A percentile compares a stretch with the other conserved stretches of the same genome.
These are phyloP conservation scores for Nebria ingens DNA, from an alignment of 1,140 invertebrate species.

Conservation along the genomic window DNA sequence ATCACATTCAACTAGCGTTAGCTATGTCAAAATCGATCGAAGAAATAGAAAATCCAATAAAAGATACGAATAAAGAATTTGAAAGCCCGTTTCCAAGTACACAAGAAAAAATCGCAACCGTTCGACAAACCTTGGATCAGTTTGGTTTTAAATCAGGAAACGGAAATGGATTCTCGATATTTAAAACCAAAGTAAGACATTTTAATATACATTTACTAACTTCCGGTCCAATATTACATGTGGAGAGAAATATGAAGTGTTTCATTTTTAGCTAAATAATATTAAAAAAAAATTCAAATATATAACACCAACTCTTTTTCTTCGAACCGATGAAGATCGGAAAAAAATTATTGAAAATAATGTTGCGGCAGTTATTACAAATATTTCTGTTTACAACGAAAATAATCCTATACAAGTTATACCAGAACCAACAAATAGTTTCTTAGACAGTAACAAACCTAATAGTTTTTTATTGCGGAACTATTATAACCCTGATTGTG, in stretches of 20 bases:
- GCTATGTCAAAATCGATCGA: constrained; percentile 41
- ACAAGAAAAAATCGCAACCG: constrained; percentile 19
- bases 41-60: constrained; percentile 19
- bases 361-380: constrained; percentile 22
- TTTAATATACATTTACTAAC: constrained; percentile 28
- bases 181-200: too few relatives aligned
- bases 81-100: constrained; percentile 15
- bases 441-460: not conserved
- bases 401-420: too few relatives aligned
- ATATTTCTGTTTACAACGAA: constrained; percentile 12
- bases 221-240: too few relatives aligned
- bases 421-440: too few relatives aligned
- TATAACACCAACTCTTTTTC: constrained; percentile 24
- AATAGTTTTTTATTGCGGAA: not conserved
- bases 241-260: constrained; percentile 24
- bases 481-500: not conserved
- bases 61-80: constrained; percentile 15
- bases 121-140: constrained; percentile 25
- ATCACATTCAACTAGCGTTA: constrained; percentile 44
- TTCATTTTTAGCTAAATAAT: constrained; percentile 9
- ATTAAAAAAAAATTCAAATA: constrained; percentile 24
- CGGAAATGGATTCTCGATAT: too few relatives aligned
- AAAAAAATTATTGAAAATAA: constrained; percentile 22
- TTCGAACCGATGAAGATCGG: constrained; percentile 24
- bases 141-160: constrained; percentile 29